phyloP scores from a whole-genome alignment of 37 sponge, comb jelly and placozoan genomes.

The Diacarnus erythraeanus region DNA sequence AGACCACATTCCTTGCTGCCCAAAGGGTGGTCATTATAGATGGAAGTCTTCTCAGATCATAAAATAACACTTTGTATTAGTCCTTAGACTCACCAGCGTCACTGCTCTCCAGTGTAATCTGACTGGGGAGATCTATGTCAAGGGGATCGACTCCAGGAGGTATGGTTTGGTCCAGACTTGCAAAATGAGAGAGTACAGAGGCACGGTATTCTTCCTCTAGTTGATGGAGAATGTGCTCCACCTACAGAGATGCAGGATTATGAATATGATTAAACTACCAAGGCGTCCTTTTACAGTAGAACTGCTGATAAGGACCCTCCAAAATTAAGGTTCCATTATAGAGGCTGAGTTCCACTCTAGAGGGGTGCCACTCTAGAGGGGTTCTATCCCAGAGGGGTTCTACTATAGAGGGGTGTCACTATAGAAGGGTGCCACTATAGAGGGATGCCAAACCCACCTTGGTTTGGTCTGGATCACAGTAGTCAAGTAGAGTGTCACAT shows the following conservation, averaged over 20 bases:
- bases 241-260: constrained; percentile 13
- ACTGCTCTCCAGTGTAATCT: constrained; percentile 29
- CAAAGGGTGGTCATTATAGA: not conserved
- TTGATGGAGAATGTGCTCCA: constrained; percentile 50
- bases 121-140: constrained; percentile 44
- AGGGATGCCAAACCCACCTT: constrained; percentile 18
- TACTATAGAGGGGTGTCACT: not conserved
- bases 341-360: too few species aligned
- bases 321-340: too few species aligned
- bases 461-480: constrained; percentile 96
- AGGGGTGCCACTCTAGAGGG: too few species aligned
- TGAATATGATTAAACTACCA: too few species aligned
- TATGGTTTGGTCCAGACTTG: constrained; percentile 31
- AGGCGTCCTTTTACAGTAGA: too few species aligned
- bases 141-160: constrained; percentile 83
- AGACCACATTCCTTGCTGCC: too few species aligned
- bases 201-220: constrained; percentile 56
- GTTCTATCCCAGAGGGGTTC: too few species aligned
- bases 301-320: too few species aligned
- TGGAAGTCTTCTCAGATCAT: too few species aligned
- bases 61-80: too few species aligned
- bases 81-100: too few species aligned
- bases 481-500: constrained; percentile 98
- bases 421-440: too few species aligned
- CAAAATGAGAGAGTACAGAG: constrained; percentile 32